Evolutionary conservation across 2,797 vertebrate genomes (phyloP), one percentile per base, ranked within the genome.

Genomic region (Sparus aurata): DNA sequence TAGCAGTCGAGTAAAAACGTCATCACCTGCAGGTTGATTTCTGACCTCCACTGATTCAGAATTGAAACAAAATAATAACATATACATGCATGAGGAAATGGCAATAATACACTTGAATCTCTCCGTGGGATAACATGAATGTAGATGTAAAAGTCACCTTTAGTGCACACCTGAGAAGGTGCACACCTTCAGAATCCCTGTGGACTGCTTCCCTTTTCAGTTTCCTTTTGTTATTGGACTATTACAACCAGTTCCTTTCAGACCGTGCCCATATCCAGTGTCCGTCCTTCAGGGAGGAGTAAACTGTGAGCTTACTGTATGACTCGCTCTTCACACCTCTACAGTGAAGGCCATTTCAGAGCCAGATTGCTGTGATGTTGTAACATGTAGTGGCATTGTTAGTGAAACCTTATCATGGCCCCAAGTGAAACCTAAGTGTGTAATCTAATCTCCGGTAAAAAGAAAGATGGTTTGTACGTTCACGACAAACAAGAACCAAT

Each of bases 281-380:
- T 79, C 58, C 41, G 25, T 17, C 43, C 53, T 43, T 30, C 16
- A 41, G 30, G 38, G 65, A 73, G 71, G 45, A 66, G 30, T 58
- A 30, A 58, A 34, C 53, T 13, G 6, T 69, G 60, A 60, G 59
- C 12, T 53, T 1, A 23, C 7, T 62, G 69, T 27, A 50, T 73
- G 76, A 69, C 25, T 84, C 73, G 73, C 13, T 64, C 8, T 68
- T 61, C 34, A 71, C 73, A 78, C 68, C 17, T 70, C 30, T 23
- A 43, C 27, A 70, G 3, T 60, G 23, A 78, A 38, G 62, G 20
- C 34, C 59, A 7, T 49, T 23, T 54, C 17, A 66, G 47, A 66
- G 18, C 18, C 69, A 45, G 46, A 52, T 38, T 46, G 20, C 41
- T 77, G 43, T 52, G 23, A 73, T 49, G 18, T 38, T 70, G 27